Evolutionary conservation across 37 sponge, comb jelly and placozoan genomes (phyloP).

Genomic region (Hexactinellida sp.): DNA sequence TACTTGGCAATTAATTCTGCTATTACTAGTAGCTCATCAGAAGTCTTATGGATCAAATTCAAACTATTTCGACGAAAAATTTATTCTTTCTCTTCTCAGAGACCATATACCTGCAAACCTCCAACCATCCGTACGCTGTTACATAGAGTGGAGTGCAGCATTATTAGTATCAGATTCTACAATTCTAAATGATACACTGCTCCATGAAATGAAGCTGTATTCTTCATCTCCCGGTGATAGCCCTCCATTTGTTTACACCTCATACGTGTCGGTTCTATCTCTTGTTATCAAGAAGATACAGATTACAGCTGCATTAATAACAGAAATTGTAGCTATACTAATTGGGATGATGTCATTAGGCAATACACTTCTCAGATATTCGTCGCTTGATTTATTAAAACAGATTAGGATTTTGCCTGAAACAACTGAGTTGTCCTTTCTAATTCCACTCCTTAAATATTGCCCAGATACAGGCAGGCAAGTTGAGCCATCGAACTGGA

Average conservation of each 20-base stretch:
- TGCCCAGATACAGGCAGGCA: neutral
- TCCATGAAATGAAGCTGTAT: neutral
- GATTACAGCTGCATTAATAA: neutral
- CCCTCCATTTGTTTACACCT: neutral
- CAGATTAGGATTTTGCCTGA: neutral
- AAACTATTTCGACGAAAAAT: neutral
- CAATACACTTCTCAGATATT: neutral
- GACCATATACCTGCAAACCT: neutral
- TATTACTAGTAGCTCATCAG: neutral
- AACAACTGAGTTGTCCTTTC: neutral
- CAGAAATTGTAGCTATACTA: neutral
- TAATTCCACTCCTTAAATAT: neutral
- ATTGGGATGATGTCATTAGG: neutral
- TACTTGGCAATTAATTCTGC: neutral
- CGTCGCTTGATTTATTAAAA: neutral
- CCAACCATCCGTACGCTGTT: conserved; percentile 4
- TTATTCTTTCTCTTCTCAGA: neutral
- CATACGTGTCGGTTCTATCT: neutral
- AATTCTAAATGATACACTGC: neutral
- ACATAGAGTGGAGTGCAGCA: neutral
- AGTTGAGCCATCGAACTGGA: neutral
- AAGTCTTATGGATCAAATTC: neutral
- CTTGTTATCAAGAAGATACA: neutral
- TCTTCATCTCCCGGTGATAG: neutral
- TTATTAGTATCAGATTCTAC: neutral